Conservation (phyloP, 2,113 vertebrate genomes). For the Ailurus styani region DNA sequence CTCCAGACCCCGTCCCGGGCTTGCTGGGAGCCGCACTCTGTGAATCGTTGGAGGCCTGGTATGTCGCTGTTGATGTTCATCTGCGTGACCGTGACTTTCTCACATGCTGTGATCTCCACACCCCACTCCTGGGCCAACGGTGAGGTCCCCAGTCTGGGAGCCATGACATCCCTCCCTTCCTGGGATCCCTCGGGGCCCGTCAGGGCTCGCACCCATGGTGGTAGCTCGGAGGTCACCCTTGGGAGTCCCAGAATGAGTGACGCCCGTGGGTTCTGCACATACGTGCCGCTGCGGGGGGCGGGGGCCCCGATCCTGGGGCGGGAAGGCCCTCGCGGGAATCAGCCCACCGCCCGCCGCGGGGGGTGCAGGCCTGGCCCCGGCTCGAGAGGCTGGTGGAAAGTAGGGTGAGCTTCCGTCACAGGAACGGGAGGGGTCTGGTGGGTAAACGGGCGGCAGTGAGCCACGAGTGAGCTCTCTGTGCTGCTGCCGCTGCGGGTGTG, state of each 20-base stretch:
- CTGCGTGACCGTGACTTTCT: not conserved
- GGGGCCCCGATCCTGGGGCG: not conserved
- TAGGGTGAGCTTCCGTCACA: not conserved
- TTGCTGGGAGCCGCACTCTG: accelerated
- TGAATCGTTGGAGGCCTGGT: not conserved
- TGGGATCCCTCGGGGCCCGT: not conserved
- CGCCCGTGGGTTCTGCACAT: not conserved
- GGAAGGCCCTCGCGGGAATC: not conserved
- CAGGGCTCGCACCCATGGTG: not conserved
- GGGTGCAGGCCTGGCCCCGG: not conserved
- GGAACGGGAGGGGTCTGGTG: not conserved
- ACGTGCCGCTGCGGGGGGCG: not conserved
- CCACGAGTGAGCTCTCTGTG: no score
- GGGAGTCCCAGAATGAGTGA: not conserved
- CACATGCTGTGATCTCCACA: not conserved
- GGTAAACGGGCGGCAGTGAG: no score
- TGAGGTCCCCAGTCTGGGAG: not conserved
- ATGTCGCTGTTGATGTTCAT: accelerated
- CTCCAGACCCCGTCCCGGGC: accelerated
- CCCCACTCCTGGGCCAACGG: not conserved
- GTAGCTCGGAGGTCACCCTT: not conserved
- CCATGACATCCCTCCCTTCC: not conserved
- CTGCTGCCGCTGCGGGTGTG: no score
- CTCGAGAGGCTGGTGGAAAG: not conserved
- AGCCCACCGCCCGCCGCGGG: no score